Evolutionary conservation across 2,113 vertebrate species (phyloP).

Genomic region (Apodemus speciosus): DNA sequence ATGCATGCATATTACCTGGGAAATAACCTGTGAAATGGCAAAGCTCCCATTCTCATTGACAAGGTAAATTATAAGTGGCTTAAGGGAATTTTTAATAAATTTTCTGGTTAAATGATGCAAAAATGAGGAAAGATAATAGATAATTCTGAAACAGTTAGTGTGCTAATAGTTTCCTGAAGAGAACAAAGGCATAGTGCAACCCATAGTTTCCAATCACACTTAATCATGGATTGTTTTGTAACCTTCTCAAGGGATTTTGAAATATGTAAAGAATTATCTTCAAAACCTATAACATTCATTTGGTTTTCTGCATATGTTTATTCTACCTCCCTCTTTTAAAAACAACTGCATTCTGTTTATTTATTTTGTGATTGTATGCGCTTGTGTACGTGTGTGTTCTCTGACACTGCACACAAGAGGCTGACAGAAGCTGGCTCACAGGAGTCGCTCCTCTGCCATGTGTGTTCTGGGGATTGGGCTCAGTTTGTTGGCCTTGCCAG

Average conservation of each 20-base stretch:
- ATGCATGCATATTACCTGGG: slow-evolving; percentile 59
- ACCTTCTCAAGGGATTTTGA: slow-evolving; percentile 50
- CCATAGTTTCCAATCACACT: neutral
- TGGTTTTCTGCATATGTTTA: neutral
- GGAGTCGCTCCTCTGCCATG: neutral
- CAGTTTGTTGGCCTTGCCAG: neutral
- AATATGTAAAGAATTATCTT: neutral
- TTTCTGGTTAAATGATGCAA: slow-evolving; percentile 60
- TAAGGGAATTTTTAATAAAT: slow-evolving; percentile 67
- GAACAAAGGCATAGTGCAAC: slow-evolving; percentile 7
- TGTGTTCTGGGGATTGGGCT: neutral
- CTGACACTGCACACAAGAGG: neutral
- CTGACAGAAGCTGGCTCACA: neutral
- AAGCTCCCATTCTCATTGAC: slow-evolving; percentile 59
- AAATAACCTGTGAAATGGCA: slow-evolving; percentile 71
- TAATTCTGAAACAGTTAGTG: slow-evolving; percentile 55
- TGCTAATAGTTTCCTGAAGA: slow-evolving; percentile 31
- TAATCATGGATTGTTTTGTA: slow-evolving; percentile 55
- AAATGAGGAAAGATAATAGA: slow-evolving; percentile 63
- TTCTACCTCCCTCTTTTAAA: neutral
- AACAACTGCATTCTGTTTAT: neutral
- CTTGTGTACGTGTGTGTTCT: neutral
- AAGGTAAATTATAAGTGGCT: slow-evolving; percentile 65
- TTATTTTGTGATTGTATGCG: neutral
- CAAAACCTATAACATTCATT: neutral